Conservation (phyloP, 2,797 vertebrate genomes). For the Astyanax mexicanus region DNA sequence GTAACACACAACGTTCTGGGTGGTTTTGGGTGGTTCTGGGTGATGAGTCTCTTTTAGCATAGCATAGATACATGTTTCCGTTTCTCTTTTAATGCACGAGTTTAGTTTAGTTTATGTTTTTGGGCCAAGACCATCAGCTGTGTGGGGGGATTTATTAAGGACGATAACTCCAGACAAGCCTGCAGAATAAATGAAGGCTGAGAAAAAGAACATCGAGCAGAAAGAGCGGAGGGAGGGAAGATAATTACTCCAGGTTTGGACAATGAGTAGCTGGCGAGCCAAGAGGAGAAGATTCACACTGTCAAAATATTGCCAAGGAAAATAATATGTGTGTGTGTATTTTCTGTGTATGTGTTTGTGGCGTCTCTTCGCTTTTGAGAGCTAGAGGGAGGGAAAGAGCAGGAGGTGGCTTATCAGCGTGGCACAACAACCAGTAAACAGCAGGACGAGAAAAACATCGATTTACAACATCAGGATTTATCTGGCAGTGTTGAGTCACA, state of each 20-base stretch:
- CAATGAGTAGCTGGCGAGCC: constrained; percentile 54
- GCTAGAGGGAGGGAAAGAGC: constrained; percentile 51
- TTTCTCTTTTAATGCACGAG: not conserved
- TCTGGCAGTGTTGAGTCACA: constrained; percentile 30
- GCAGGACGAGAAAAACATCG: constrained; percentile 24
- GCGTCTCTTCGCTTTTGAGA: constrained; percentile 35
- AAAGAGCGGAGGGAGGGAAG: constrained; percentile 18
- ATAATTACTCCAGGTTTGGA: constrained; percentile 54
- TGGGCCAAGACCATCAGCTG: constrained; percentile 31
- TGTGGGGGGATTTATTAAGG: constrained; percentile 39
- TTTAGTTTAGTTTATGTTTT: constrained; percentile 28
- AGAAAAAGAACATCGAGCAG: constrained; percentile 1
- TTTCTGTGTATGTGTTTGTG: constrained; percentile 44
- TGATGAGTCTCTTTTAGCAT: constrained; percentile 10
- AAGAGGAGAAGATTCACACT: constrained; percentile 58
- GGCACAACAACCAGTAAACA: constrained; percentile 51
- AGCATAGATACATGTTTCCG: constrained; percentile 45
- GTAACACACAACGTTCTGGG: not conserved
- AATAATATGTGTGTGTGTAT: constrained; percentile 22
- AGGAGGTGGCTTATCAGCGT: constrained; percentile 60
- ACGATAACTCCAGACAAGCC: constrained; percentile 41
- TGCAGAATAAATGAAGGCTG: constrained; percentile 42
- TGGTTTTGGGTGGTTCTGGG: not conserved
- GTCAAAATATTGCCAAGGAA: constrained; percentile 53
- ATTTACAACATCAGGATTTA: constrained; percentile 33